Evolutionary conservation across 1,140 invertebrate species (phyloP), one percentile per base, ranked within the genome.

Genomic region (Batillaria attramentaria): DNA sequence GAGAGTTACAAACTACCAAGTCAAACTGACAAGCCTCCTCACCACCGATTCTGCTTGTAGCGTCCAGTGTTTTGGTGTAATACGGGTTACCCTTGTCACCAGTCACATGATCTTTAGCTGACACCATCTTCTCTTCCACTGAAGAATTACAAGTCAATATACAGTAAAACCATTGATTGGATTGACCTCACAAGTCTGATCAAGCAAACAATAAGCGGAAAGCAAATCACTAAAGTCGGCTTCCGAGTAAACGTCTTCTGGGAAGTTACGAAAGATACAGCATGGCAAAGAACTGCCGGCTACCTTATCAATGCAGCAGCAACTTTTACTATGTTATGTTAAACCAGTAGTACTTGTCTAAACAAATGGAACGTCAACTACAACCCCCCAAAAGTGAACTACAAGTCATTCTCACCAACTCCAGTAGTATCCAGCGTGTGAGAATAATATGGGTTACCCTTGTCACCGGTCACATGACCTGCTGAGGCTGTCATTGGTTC

Each of bases 81-180:
- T 77, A 77, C 16, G 31, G 50, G 39, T 79, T 79, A 20, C 69
- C 66, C 35, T 60, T 72, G 50, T 79, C 77, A 50, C 77, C 69
- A 8, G 46, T 72, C 24, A 62, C 35, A 43, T 50, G 42, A 6
- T 54, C 35, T 60, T 33, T 57, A 3, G 62, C 6, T 13, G 33
- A 13, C 33, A 20, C 16, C 39, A 77, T 18, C 39, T 20, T 8
- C 33, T 62, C 57, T n/a, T 62, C 16, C 10, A 42, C 68, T 70
- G 35, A 37, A n/a, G n/a, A n/a, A n/a, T n/a, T n/a, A n/a, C n/a
- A n/a, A n/a, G n/a, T n/a, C n/a, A n/a, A n/a, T n/a, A n/a, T n/a
- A n/a, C n/a, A n/a, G n/a, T n/a, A n/a, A n/a, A n/a, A n/a, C n/a
- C n/a, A n/a, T n/a, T n/a, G n/a, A n/a, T n/a, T n/a, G n/a, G n/a